These are phyloP conservation scores for Ctena decussata DNA, from an alignment of 2,888 invertebrate genomes.

Conservation along the genomic window DNA sequence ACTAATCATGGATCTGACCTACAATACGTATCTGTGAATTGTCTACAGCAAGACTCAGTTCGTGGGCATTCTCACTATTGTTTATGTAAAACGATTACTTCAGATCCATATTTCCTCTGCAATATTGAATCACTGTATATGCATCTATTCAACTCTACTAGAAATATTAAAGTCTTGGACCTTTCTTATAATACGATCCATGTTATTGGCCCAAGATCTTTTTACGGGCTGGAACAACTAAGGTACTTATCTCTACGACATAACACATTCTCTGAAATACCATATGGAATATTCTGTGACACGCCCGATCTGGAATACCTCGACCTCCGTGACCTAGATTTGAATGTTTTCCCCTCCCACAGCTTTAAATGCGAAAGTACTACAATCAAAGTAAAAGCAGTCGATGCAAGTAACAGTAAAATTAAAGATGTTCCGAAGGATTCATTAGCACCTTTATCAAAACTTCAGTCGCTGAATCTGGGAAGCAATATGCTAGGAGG, in stretches of 20 bases:
- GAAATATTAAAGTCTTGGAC: conserved; percentile 48
- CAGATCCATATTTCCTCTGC: conserved; percentile 25
- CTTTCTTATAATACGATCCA: conserved; percentile 44
- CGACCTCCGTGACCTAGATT: conserved; percentile 15
- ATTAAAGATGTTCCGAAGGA: conserved; percentile 34
- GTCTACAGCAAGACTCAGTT: conserved; percentile 8
- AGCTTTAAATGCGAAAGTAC: conserved; percentile 41
- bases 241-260: conserved; percentile 38
- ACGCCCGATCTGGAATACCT: conserved; percentile 24
- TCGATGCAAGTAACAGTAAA: conserved; percentile 33
- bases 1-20: conserved; percentile 15
- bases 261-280: conserved; percentile 30
- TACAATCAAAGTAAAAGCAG: conserved; percentile 26
- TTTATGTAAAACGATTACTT: conserved; percentile 16
- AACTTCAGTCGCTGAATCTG: conserved; percentile 31
- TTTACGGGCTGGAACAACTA: conserved; percentile 33
- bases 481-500: conserved; percentile 24
- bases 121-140: conserved; percentile 21
- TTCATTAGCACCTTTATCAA: conserved; percentile 34
- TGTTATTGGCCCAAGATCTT: conserved; percentile 8
- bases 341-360: conserved; percentile 39
- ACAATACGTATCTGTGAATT: conserved; percentile 49
- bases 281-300: conserved; percentile 45
- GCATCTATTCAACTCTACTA: conserved; percentile 3
- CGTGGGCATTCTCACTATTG: not conserved